A percentile compares a stretch with the other conserved stretches of the same genome.
phyloP scores from a whole-genome alignment of 2,888 invertebrate species.

The Oeneis ivallda region DNA sequence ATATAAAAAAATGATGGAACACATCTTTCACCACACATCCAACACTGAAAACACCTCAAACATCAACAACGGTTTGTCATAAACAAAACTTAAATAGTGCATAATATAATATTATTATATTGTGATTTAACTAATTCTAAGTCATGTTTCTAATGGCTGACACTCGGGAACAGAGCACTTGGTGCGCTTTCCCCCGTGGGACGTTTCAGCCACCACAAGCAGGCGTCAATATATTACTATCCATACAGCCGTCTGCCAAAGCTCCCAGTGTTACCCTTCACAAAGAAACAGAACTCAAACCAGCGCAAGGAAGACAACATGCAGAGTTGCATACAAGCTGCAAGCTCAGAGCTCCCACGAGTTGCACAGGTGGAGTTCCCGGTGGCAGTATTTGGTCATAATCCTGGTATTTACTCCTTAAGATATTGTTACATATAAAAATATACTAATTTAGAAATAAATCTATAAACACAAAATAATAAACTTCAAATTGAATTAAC shows the following conservation, averaged over 20 bases:
- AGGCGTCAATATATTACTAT: conserved; percentile 36
- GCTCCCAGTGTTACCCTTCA: conserved; percentile 26
- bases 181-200: conserved; percentile 47
- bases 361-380: conserved; percentile 31
- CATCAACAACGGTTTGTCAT: conserved; percentile 60
- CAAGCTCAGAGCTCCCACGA: conserved; percentile 6
- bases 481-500: conserved; percentile 41
- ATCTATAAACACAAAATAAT: conserved; percentile 42
- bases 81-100: conserved; percentile 64
- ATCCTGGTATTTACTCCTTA: conserved; percentile 37
- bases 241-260: conserved; percentile 31
- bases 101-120: conserved; percentile 55
- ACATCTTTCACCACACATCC: conserved; percentile 47
- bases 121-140: conserved; percentile 65
- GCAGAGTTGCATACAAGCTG: conserved; percentile 1
- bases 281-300: conserved; percentile 31
- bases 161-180: conserved; percentile 51
- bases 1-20: conserved; percentile 25
- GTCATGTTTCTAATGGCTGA: conserved; percentile 51
- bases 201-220: conserved; percentile 25
- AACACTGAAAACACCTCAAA: conserved; percentile 43
- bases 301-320: conserved; percentile 31
- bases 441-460: conserved; percentile 45
- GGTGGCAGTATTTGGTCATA: conserved; percentile 41
- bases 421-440: conserved; percentile 40